Evolutionary conservation across 2,113 vertebrate genomes (phyloP).

Genomic region (Triplophysa dalaica): DNA sequence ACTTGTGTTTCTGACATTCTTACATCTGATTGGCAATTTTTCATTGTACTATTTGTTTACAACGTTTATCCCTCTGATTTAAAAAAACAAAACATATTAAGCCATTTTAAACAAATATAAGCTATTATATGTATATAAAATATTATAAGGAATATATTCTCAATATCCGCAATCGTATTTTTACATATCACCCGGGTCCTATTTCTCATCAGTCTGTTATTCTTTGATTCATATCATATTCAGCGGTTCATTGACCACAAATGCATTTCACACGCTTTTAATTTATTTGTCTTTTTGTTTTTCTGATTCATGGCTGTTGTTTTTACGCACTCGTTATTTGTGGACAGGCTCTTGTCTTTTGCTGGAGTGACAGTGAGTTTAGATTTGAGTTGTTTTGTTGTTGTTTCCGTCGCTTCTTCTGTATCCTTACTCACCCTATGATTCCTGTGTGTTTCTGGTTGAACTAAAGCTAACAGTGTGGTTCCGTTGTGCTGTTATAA

Average conservation of each 20-base stretch:
- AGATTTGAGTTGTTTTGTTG: conserved; percentile 75
- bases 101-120: too few species aligned
- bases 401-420: conserved; percentile 21
- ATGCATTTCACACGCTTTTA: conserved; percentile 50
- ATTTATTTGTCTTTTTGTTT: conserved; percentile 61
- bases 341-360: conserved; percentile 76
- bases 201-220: conserved; percentile 8
- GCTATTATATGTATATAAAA: too few species aligned
- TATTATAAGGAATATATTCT: too few species aligned
- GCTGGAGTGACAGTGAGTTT: conserved; percentile 76
- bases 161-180: neutral
- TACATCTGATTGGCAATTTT: too few species aligned
- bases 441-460: conserved; percentile 28
- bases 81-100: too few species aligned
- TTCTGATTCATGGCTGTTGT: conserved; percentile 62
- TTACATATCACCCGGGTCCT: neutral
- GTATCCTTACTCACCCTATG: conserved; percentile 26
- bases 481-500: conserved; percentile 20
- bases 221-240: conserved; percentile 43
- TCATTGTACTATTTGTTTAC: too few species aligned
- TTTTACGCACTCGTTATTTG: conserved; percentile 73
- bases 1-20: too few species aligned
- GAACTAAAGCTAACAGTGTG: conserved; percentile 6
- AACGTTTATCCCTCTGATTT: too few species aligned
- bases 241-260: conserved; percentile 28